Conservation (phyloP, 2,888 invertebrate species). For the Tetragnatha montana region DNA sequence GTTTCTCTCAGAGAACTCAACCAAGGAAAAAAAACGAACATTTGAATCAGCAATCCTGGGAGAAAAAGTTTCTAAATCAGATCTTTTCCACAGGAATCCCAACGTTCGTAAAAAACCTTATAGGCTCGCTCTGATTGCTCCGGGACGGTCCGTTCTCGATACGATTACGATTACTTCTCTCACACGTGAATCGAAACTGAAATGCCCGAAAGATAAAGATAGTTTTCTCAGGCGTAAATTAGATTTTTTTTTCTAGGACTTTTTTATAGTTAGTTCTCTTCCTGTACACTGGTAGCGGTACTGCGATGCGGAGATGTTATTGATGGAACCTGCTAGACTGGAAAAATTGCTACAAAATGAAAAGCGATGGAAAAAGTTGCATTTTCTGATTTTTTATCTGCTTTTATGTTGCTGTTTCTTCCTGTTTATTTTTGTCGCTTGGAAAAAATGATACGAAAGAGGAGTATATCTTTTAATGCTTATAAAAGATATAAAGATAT, state of each 20-base stretch:
- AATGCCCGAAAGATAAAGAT: constrained; percentile 25
- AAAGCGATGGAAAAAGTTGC: neutral
- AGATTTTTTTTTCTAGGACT: constrained; percentile 25
- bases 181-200: constrained; percentile 45
- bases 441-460: neutral
- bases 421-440: neutral
- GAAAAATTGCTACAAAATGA: constrained; percentile 31
- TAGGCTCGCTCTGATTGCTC: constrained; percentile 61
- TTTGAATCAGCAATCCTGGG: constrained; percentile 6
- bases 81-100: constrained; percentile 10
- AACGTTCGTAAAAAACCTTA: constrained; percentile 38
- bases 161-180: constrained; percentile 43
- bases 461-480: neutral
- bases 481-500: no score
- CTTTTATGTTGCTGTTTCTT: neutral
- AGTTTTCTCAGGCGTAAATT: constrained; percentile 51
- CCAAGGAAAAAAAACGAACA: neutral
- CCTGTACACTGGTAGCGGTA: neutral
- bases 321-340: constrained; percentile 31
- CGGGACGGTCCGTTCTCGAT: constrained; percentile 28
- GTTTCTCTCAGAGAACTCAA: neutral
- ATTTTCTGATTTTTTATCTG: neutral
- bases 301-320: constrained; percentile 23
- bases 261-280: constrained; percentile 17
- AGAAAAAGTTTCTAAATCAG: constrained; percentile 39